Percentiles rank a stretch among this genome's conserved stretches.
Conservation (phyloP, 2,113 vertebrate species). For the Scopus umbretta region DNA sequence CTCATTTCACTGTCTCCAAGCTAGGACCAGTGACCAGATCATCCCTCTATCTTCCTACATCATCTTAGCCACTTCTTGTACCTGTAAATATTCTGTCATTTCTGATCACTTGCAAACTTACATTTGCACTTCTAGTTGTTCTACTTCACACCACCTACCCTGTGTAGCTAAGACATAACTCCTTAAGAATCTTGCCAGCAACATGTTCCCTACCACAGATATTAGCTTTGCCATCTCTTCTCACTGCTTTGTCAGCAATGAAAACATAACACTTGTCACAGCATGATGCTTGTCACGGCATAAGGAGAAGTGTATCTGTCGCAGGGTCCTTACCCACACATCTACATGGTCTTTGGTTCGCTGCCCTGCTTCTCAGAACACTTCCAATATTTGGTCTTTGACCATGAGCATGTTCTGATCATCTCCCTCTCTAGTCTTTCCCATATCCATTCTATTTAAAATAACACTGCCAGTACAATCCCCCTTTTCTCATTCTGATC, state of each 20-base stretch:
- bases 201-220: not conserved
- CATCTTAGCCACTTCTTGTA: not conserved
- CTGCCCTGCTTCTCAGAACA: not conserved
- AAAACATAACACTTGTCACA: not conserved
- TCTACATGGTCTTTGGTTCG: not conserved
- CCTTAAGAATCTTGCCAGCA: not conserved
- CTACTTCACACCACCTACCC: not conserved
- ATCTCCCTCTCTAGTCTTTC: not conserved
- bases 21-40: not conserved
- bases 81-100: not conserved
- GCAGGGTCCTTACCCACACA: not conserved
- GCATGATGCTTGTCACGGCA: not conserved
- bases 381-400: not conserved
- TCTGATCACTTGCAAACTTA: not conserved
- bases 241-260: not conserved
- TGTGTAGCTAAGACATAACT: not conserved
- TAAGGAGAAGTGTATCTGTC: not conserved
- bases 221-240: not conserved
- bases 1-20: not conserved
- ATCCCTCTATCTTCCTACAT: not conserved
- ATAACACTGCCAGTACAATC: not conserved
- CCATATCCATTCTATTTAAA: not conserved
- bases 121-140: not conserved
- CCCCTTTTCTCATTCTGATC: not conserved
- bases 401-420: not conserved